phyloP scores from a whole-genome alignment of 2,797 vertebrate species.

The Oreochromis mossambicus region DNA sequence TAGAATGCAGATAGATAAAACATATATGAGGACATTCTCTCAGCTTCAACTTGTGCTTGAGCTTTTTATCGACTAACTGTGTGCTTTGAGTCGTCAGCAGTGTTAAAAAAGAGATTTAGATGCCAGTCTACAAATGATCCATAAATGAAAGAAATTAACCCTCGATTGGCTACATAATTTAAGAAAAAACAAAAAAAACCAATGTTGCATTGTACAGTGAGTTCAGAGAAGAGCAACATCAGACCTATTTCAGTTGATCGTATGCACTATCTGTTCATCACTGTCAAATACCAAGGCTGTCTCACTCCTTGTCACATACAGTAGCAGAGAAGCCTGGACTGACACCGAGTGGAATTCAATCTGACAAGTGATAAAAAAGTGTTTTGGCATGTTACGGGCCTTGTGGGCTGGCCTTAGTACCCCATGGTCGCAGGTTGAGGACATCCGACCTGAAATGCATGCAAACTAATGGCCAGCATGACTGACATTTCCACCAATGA shows the following conservation, averaged over 20 bases:
- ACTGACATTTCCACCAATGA: slow-evolving; percentile 76
- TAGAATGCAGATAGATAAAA: neutral
- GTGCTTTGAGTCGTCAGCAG: neutral
- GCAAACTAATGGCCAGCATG: slow-evolving; percentile 75
- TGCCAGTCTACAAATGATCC: neutral
- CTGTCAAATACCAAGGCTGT: slow-evolving; percentile 49
- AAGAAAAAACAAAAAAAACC: neutral
- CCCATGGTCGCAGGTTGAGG: slow-evolving; percentile 72
- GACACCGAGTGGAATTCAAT: slow-evolving; percentile 57
- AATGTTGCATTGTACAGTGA: neutral
- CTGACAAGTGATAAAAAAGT: slow-evolving; percentile 76
- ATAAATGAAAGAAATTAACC: neutral
- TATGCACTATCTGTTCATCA: slow-evolving; percentile 43
- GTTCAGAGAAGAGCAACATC: neutral
- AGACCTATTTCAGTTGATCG: slow-evolving; percentile 24
- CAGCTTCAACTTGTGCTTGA: neutral
- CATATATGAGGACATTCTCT: neutral
- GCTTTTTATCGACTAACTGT: neutral
- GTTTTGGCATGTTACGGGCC: slow-evolving; percentile 71
- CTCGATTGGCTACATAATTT: neutral
- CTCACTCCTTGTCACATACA: slow-evolving; percentile 56
- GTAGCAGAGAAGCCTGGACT: slow-evolving; percentile 54
- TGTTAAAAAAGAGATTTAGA: neutral
- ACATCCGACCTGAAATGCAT: slow-evolving; percentile 78
- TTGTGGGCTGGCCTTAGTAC: slow-evolving; percentile 62